Evolutionary conservation across 2,888 invertebrate species (phyloP).

Genomic region (Polydrusus cervinus): DNA sequence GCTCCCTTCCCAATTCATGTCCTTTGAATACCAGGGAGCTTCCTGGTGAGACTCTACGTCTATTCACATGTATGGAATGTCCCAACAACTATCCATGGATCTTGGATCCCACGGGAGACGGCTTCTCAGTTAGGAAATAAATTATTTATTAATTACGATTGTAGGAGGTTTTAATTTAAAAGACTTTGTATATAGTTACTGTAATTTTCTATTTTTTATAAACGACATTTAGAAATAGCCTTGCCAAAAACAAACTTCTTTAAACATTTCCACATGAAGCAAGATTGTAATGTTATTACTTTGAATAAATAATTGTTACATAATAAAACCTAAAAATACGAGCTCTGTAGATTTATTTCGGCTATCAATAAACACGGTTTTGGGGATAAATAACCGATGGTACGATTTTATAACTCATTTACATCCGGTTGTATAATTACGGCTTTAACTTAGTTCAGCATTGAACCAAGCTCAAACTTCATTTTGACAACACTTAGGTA

Average conservation of each 20-base stretch:
- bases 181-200: constrained; percentile 66
- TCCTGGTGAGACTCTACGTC: constrained; percentile 92
- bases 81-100: constrained; percentile 97
- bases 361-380: too few species aligned
- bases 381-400: too few species aligned
- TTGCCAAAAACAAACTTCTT: constrained; percentile 51
- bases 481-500: too few species aligned
- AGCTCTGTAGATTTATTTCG: constrained; percentile 13
- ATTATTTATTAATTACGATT: constrained; percentile 64
- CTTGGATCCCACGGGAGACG: constrained; percentile 94
- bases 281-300: constrained; percentile 48
- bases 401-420: too few species aligned
- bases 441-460: too few species aligned
- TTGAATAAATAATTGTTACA: constrained; percentile 55
- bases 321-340: constrained; percentile 50
- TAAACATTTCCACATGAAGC: constrained; percentile 43
- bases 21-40: constrained; percentile 91
- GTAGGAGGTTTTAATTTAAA: constrained; percentile 57
- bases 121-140: constrained; percentile 88
- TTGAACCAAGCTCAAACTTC: too few species aligned
- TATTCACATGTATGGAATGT: constrained; percentile 97
- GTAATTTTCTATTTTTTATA: constrained; percentile 50
- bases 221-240: constrained; percentile 36
- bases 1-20: constrained; percentile 93
- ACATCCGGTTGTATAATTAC: too few species aligned